Evolutionary conservation across 2,113 vertebrate species (phyloP).

Genomic region (Solea senegalensis): DNA sequence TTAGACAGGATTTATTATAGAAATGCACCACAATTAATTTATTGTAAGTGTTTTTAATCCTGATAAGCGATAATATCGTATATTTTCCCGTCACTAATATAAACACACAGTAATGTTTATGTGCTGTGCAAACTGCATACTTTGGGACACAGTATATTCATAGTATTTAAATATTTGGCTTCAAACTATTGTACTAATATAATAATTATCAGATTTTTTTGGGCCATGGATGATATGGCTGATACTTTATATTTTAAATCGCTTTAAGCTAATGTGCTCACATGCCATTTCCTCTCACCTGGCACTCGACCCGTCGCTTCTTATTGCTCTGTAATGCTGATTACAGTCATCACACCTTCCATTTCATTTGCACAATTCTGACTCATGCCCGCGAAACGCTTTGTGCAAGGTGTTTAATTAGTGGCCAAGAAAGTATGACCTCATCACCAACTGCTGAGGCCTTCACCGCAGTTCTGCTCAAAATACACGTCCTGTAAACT

Average conservation of each 20-base stretch:
- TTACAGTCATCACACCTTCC: constrained; percentile 35
- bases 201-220: no score
- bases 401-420: constrained; percentile 43
- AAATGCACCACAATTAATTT: no score
- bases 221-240: no score
- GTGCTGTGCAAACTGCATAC: no score
- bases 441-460: constrained; percentile 21
- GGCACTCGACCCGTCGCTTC: constrained; percentile 1
- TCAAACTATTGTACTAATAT: no score
- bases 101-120: no score
- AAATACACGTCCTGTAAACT: no score
- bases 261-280: constrained; percentile 3
- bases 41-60: no score
- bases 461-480: background rate
- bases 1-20: no score
- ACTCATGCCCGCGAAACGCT: constrained; percentile 33
- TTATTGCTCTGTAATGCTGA: constrained; percentile 48
- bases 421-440: constrained; percentile 25
- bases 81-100: no score
- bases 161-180: background rate
- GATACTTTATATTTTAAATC: background rate
- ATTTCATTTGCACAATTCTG: constrained; percentile 40
- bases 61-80: no score
- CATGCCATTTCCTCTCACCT: constrained; percentile 11
- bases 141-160: no score